phyloP scores from a whole-genome alignment of 2,888 invertebrate species.

The Euspilapteryx auroguttella region DNA sequence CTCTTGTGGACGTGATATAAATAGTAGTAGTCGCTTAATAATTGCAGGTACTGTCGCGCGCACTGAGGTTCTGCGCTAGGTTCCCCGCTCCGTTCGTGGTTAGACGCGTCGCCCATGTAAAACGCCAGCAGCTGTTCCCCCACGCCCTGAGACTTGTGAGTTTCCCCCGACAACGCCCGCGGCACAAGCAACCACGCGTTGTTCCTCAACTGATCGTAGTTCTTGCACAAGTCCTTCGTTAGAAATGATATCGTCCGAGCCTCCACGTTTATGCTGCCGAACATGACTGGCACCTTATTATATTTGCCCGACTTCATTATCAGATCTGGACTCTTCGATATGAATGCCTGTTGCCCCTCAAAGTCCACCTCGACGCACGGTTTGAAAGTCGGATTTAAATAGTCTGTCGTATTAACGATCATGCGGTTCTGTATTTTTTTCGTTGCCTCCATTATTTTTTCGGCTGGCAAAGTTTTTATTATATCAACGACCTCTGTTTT shows the following conservation, averaged over 20 bases:
- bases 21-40: constrained; percentile 41
- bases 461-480: constrained; percentile 19
- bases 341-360: constrained; percentile 40
- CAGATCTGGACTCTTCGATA: constrained; percentile 32
- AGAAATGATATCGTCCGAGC: constrained; percentile 22
- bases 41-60: constrained; percentile 36
- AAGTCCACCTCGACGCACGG: constrained; percentile 43
- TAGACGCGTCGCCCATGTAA: constrained; percentile 35
- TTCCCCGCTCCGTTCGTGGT: no score
- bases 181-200: constrained; percentile 30
- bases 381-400: constrained; percentile 29
- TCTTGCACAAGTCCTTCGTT: constrained; percentile 20
- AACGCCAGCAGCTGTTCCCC: constrained; percentile 33
- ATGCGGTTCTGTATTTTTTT: constrained; percentile 1
- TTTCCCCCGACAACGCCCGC: constrained; percentile 21
- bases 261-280: constrained; percentile 41
- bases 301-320: constrained; percentile 38
- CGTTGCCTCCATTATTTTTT: constrained; percentile 22
- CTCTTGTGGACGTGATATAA: constrained; percentile 39
- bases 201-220: constrained; percentile 30
- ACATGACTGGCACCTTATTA: constrained; percentile 44
- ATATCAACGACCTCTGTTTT: constrained; percentile 32
- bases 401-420: background rate
- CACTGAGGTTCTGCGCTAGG: no score
- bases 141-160: constrained; percentile 20